Base-by-base conservation (phyloP, 2,888 invertebrate genomes). In the Thera obeliscata region DNA sequence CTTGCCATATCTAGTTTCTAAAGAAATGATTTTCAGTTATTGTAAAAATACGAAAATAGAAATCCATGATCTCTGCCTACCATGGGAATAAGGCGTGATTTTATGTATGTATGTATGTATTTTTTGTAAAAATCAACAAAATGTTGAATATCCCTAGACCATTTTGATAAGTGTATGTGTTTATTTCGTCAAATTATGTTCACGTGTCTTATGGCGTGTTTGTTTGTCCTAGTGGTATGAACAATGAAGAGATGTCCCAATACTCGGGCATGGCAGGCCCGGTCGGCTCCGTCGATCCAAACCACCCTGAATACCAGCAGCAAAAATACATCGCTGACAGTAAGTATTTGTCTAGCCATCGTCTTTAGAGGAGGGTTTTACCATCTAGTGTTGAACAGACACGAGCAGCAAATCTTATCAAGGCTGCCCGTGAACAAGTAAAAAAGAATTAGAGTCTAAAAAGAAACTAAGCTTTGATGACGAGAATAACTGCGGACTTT, bases 151-250 rank as follows among this genome's bases (percentile, higher is more conserved):
- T 22, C 22, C 22, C 22, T 22, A 22, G 22, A 1, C 0, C 22
- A 22, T 22, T 22, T 22, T 22, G 22, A 22, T 22, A 1, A 22
- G 22, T 1, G 22, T 22, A 22, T 22, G 22, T 22, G 22, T 1
- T 22, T 22, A 22, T 22, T 22, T 22, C 22, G 22, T 22, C 22
- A 22, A 22, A 22, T 22, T 0, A 22, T 22, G 22, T 22, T 22
- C 22, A 22, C 22, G 22, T 22, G 2, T 12, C 49, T 12, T 12
- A 50, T 4, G 8, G 8, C 22, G 22, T 33, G 2, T 35, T 61
- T 49, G 9, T 62, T 59, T 59, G 38, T 62, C 35, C n/a, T 22
- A 67, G 62, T 11, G 62, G 58, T 35, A 58, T 49, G 41, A 43
- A 33, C 61, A 61, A 57, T 22, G 61, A 57, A 0, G 52, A 61